Evolutionary conservation across 1,140 invertebrate genomes (phyloP).

Genomic region (Bombus pascuorum): DNA sequence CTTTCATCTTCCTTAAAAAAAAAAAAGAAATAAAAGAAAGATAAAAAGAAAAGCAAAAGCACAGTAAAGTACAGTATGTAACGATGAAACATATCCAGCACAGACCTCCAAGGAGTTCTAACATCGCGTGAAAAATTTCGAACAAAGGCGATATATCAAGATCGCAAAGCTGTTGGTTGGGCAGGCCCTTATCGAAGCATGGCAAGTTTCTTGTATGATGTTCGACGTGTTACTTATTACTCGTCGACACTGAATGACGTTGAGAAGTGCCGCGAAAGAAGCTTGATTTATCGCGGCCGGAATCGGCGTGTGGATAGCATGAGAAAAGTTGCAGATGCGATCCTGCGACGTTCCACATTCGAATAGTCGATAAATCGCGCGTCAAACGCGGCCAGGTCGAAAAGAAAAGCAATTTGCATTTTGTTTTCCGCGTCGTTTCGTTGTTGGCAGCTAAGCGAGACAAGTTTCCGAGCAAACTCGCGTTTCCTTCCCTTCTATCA

Average conservation of each 20-base stretch:
- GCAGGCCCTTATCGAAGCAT: not conserved
- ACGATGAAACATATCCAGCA: not conserved
- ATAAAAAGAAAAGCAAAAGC: too few species aligned
- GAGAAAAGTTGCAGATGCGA: conserved; percentile 49
- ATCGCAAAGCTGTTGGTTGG: not conserved
- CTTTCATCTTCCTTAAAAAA: not conserved
- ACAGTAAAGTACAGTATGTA: too few species aligned
- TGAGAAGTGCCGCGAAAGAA: not conserved
- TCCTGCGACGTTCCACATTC: not conserved
- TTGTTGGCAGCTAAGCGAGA: not conserved
- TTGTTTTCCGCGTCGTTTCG: conserved; percentile 58
- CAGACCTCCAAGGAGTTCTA: not conserved
- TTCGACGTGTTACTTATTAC: conserved; percentile 18
- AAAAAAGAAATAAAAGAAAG: not conserved
- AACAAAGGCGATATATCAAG: not conserved
- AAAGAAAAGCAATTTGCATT: conserved; percentile 66
- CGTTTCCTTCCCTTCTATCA: not conserved
- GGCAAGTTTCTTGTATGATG: not conserved
- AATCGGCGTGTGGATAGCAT: conserved; percentile 13
- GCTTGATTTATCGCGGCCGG: conserved; percentile 33
- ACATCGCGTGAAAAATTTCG: not conserved
- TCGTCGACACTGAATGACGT: conserved; percentile 4
- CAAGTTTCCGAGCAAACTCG: not conserved
- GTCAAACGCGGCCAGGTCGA: conserved; percentile 25
- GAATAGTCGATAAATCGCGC: conserved; percentile 41